Base-by-base conservation (phyloP, 2,888 invertebrate species). In the Maniola hyperantus region DNA sequence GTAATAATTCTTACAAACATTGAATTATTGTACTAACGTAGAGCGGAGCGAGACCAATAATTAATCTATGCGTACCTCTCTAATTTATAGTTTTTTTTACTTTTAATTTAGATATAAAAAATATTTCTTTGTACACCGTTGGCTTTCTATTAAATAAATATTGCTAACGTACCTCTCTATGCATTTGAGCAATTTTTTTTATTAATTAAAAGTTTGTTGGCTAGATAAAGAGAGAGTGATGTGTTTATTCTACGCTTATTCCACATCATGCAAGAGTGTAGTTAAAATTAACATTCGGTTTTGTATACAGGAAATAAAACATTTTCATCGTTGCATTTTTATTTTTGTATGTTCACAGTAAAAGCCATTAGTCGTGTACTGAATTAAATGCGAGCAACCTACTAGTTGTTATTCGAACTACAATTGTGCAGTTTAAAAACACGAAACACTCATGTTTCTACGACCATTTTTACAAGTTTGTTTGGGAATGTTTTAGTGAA, bases 341-440 rank as follows among this genome's bases (percentile, higher is more conserved):
- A 55, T 51, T 67, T 68, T 65, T 58, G 58, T 65, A 65, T 36
- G 39, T 67, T 65, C 54, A 58, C 46, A 65, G 63, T 59, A 62
- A 67, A 67, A 50, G 44, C 55, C 65, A 65, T 65, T 67, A 67
- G 34, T 67, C 63, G 65, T 60, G 65, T 63, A 62, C 54, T 46
- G 61, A 58, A 55, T 67, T 65, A 59, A 65, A 65, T 63, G 48
- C 55, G 54, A 54, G 50, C 44, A 62, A 59, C 59, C 51, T 61
- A 60, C 66, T 50, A 48, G 55, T 46, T 65, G 62, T 62, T 54
- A 61, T 65, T 65, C 59, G 62, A 61, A 58, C 61, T 59, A 62
- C 57, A 65, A 67, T 63, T 67, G 62, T 65, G 50, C 58, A 60
- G 55, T 70, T 70, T 67, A 54, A 65, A 51, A 70, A 65, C 48